Conservation (phyloP, 2,888 invertebrate genomes). For the Drosophila anomalata region DNA sequence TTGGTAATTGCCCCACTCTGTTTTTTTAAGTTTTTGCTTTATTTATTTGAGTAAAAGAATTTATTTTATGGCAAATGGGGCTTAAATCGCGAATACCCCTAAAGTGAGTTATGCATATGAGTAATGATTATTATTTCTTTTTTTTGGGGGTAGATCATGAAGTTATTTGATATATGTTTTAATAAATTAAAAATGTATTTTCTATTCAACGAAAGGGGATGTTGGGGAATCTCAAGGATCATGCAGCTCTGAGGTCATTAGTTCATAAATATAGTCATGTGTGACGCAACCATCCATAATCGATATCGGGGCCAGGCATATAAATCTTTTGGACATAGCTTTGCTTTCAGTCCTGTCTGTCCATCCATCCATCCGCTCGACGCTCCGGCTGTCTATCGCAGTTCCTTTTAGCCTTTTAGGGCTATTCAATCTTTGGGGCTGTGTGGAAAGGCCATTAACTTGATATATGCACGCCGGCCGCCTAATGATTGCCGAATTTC, state of each 20-base stretch:
- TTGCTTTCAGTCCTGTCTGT: slow-evolving; percentile 15
- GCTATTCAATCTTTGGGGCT: slow-evolving; percentile 53
- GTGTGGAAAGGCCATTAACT: slow-evolving; percentile 74
- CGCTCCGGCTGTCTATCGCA: slow-evolving; percentile 24
- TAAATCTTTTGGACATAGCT: slow-evolving; percentile 38
- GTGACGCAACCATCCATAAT: slow-evolving; percentile 24
- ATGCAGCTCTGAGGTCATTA: slow-evolving; percentile 9
- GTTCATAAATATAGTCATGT: slow-evolving; percentile 15
- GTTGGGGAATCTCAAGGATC: background rate
- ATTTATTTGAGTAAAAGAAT: slow-evolving; percentile 63
- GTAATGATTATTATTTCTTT: slow-evolving; percentile 46
- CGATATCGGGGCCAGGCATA: slow-evolving; percentile 23
- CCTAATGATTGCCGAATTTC: slow-evolving; percentile 80
- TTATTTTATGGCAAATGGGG: slow-evolving; percentile 63
- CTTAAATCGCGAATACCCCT: slow-evolving; percentile 52
- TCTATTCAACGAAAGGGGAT: background rate
- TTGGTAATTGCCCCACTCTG: slow-evolving; percentile 68
- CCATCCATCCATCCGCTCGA: slow-evolving; percentile 23
- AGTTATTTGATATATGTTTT: slow-evolving; percentile 3
- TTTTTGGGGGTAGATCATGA: slow-evolving; percentile 9
- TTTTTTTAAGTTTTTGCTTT: slow-evolving; percentile 36
- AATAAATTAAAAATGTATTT: background rate
- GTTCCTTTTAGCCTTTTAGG: slow-evolving; percentile 39
- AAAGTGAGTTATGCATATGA: slow-evolving; percentile 52
- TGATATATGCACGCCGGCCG: slow-evolving; percentile 69